Evolutionary conservation across 2,888 invertebrate species (phyloP).

Genomic region (Oligia strigilis): DNA sequence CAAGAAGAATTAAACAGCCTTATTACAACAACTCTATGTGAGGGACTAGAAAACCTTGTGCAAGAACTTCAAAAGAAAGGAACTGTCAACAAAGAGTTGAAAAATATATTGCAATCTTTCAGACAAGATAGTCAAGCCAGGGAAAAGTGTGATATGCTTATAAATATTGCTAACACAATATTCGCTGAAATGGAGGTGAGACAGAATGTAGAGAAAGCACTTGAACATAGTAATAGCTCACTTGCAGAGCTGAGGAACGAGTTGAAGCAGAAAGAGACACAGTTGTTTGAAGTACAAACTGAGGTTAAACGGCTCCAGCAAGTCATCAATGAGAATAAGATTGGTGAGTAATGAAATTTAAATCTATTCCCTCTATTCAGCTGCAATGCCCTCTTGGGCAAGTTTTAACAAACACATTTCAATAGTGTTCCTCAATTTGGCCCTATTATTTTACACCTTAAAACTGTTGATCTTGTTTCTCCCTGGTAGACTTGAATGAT

Average conservation of each 20-base stretch:
- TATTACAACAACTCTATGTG: constrained; percentile 63
- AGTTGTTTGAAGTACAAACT: constrained; percentile 67
- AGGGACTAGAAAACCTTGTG: constrained; percentile 68
- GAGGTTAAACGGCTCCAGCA: constrained; percentile 72
- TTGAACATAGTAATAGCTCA: constrained; percentile 68
- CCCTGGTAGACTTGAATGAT: not conserved
- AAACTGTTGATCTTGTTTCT: not conserved
- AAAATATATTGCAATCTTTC: constrained; percentile 60
- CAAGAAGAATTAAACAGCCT: constrained; percentile 62
- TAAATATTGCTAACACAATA: constrained; percentile 70
- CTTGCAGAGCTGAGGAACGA: constrained; percentile 67
- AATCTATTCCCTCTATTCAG: not conserved
- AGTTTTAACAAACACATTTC: not conserved
- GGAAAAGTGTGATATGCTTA: constrained; percentile 68
- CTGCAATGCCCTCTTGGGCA: not conserved
- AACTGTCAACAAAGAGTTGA: constrained; percentile 62
- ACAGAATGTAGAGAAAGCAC: constrained; percentile 68
- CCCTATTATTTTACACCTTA: not conserved
- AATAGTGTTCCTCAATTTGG: not conserved
- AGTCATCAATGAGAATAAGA: constrained; percentile 68
- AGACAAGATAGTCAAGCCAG: constrained; percentile 38
- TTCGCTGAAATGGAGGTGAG: constrained; percentile 68
- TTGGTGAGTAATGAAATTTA: constrained; percentile 68
- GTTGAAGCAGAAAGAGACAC: constrained; percentile 71
- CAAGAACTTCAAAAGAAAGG: constrained; percentile 65